Evolutionary conservation across 1,140 invertebrate species (phyloP).

Genomic region (Drosophila fuyamai): DNA sequence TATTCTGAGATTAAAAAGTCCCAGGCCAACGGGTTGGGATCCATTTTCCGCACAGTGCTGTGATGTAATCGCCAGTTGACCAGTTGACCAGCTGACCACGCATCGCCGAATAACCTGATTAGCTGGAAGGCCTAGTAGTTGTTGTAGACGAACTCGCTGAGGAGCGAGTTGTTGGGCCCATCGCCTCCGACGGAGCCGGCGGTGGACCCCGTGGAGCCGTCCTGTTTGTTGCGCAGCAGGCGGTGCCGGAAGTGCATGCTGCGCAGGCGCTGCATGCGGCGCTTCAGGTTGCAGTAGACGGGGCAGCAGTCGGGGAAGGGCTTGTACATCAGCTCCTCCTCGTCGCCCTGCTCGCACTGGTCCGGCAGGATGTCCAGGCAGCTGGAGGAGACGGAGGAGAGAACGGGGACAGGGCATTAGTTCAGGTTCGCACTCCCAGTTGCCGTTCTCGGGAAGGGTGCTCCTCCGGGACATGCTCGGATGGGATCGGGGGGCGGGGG

Average conservation of each 20-base stretch:
- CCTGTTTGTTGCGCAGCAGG: constrained; percentile 73
- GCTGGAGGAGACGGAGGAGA: constrained; percentile 47
- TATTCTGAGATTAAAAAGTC: neutral
- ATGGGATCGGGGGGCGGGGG: no score
- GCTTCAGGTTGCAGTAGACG: constrained; percentile 81
- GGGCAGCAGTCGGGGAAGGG: constrained; percentile 82
- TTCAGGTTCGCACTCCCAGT: neutral
- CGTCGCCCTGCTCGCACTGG: constrained; percentile 80
- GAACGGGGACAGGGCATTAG: constrained; percentile 47
- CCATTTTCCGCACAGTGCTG: constrained; percentile 13
- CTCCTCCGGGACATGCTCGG: constrained; percentile 20
- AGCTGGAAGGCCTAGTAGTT: constrained; percentile 46
- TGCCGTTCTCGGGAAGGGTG: neutral
- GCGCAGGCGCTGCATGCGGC: constrained; percentile 78
- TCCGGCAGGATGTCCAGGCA: constrained; percentile 83
- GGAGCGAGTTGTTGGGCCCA: constrained; percentile 49
- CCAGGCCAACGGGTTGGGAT: neutral
- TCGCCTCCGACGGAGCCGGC: constrained; percentile 22
- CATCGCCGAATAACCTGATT: constrained; percentile 31
- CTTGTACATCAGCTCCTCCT: constrained; percentile 83
- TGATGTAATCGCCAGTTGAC: neutral
- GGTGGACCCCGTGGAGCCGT: constrained; percentile 18
- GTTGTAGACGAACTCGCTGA: constrained; percentile 76
- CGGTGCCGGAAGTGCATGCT: constrained; percentile 80
- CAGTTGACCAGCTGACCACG: constrained; percentile 37